Percentiles rank a stretch among this genome's conserved stretches.
Evolutionary conservation across 2,113 vertebrate species (phyloP).

Genomic region (Cyanocitta stelleri): DNA sequence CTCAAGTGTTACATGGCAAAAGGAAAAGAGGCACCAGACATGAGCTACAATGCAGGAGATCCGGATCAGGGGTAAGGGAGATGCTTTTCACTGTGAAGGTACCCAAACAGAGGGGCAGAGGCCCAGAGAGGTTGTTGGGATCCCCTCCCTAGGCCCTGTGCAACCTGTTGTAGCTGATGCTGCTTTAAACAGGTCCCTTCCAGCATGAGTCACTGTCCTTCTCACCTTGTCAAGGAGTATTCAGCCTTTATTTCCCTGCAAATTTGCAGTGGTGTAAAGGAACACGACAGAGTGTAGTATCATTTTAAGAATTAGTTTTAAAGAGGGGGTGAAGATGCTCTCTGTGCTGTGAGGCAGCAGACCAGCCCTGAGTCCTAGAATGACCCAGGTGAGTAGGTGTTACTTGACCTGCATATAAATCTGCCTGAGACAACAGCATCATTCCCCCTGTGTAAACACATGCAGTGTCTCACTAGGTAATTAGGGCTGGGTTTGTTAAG

Average conservation of each 20-base stretch:
- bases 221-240: background rate
- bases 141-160: background rate
- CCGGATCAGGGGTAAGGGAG: background rate
- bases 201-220: background rate
- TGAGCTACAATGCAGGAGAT: background rate
- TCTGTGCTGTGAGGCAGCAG: background rate
- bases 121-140: background rate
- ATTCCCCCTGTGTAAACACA: background rate
- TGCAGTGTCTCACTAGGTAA: background rate
- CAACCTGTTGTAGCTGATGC: background rate
- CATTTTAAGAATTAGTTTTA: background rate
- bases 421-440: background rate
- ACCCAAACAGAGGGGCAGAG: background rate
- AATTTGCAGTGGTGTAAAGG: background rate
- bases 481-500: background rate
- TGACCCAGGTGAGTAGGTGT: background rate
- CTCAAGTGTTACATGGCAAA: background rate
- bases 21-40: background rate
- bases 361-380: background rate
- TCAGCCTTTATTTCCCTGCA: background rate
- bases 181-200: background rate
- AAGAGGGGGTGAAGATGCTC: background rate
- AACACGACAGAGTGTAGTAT: background rate
- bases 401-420: background rate
- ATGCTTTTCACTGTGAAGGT: background rate